Conservation (phyloP, 1,140 invertebrate genomes). For the Drosophila triauraria region DNA sequence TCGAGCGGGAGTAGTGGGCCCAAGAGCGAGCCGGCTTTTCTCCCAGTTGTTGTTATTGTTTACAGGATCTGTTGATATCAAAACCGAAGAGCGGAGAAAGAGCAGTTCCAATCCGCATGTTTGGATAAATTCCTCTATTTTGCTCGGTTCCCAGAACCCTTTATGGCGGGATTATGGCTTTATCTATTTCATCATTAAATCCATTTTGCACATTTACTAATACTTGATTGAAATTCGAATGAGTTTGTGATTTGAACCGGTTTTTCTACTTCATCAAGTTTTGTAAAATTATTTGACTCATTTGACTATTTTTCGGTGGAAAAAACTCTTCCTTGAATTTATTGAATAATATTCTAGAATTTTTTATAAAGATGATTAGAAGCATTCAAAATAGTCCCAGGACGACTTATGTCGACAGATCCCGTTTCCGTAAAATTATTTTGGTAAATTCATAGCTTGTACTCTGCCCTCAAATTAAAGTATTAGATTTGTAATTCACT, state of each 20-base stretch:
- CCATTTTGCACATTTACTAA: conserved; percentile 1
- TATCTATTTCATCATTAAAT: not conserved
- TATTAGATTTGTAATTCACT: no score
- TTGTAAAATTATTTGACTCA: not conserved
- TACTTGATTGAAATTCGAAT: not conserved
- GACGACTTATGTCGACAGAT: no score
- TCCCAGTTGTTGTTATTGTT: conserved; percentile 39
- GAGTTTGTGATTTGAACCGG: conserved; percentile 7
- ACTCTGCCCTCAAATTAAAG: no score
- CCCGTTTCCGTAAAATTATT: no score
- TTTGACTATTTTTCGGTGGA: no score
- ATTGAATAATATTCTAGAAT: no score
- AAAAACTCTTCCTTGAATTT: no score
- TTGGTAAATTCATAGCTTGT: no score
- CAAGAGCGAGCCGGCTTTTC: conserved; percentile 74
- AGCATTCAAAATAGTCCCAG: no score
- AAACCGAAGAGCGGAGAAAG: conserved; percentile 13
- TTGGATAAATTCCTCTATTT: conserved; percentile 6
- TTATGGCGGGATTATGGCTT: not conserved
- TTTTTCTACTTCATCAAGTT: not conserved
- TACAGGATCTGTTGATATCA: conserved; percentile 60
- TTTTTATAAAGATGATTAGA: no score
- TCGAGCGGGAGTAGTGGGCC: conserved; percentile 30
- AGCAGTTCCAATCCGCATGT: not conserved
- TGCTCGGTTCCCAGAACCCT: not conserved